These are phyloP conservation scores for Stenotaenia linearis DNA, from an alignment of 2,888 invertebrate species.

Conservation along the genomic window DNA sequence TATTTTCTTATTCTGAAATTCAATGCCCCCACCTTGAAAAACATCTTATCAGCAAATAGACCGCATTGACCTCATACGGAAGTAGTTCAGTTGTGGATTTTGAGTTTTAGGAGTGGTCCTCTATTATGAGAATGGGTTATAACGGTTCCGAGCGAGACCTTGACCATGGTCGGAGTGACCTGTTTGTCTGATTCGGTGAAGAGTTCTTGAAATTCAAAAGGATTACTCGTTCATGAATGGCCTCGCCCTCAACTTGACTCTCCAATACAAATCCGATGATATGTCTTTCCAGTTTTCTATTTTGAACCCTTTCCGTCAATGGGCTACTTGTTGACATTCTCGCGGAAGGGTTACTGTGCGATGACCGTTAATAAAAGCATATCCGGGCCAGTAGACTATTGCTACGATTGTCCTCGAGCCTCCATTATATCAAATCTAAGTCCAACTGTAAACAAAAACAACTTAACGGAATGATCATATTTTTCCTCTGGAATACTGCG, in stretches of 20 bases:
- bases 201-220: neutral
- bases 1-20: too few species aligned
- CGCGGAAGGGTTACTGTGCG: neutral
- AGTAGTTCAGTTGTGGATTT: neutral
- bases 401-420: too few species aligned
- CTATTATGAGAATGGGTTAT: neutral
- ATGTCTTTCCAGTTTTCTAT: slow-evolving; percentile 9
- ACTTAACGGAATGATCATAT: too few species aligned
- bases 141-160: neutral
- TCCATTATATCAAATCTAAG: neutral
- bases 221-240: neutral
- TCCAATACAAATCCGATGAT: slow-evolving; percentile 4
- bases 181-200: neutral
- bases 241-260: slow-evolving; percentile 5
- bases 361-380: neutral
- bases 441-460: neutral
- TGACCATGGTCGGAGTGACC: neutral
- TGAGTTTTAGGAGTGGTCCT: neutral
- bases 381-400: neutral
- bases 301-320: slow-evolving; percentile 1
- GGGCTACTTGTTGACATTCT: neutral
- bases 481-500: too few species aligned
- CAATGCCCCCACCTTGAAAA: neutral
- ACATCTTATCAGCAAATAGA: neutral
- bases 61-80: neutral